Evolutionary conservation across 1,140 invertebrate genomes (phyloP), one percentile per base, ranked within the genome.

Genomic region (Lithobius niger): DNA sequence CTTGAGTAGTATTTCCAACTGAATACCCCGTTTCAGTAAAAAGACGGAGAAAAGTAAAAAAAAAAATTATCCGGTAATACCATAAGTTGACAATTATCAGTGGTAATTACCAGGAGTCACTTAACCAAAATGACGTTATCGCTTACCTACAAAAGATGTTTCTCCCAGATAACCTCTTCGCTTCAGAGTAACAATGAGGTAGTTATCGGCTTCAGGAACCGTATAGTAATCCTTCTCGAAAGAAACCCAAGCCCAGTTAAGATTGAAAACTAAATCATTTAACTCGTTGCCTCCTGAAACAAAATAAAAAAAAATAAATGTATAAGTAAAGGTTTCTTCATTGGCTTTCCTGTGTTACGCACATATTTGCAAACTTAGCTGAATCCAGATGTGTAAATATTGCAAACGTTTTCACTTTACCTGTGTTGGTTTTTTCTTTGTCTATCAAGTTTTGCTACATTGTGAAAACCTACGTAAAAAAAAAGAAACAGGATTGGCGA

Each of bases 221-320:
- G 48, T 54, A 44, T 68, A 64, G 15, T 59, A 52, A 43, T 64
- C 62, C 15, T 57, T 60, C 22, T 63, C 65, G 44, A 73, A 64
- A 1, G 64, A 68, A 24, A 73, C 66, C 67, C 68, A 71, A 10
- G 69, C 65, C 71, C 71, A 73, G 60, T 68, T 66, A 4, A 73
- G 59, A 45, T 64, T 62, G 59, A 73, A 73, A 15, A 62, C 65
- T 57, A 71, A 69, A 45, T 67, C 65, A 24, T 60, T 55, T 4
- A 71, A 27, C 1, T 62, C 59, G 58, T 72, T 71, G 21, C 65
- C 65, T 47, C 66, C 71, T 73, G 62, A 19, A 66, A 67, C 31
- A 31, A 45, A 54, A 53, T 19, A 55, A 59, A 10, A 58, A 51
- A n/a, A n/a, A n/a, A n/a, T n/a, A n/a, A n/a, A n/a, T n/a, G n/a